Conservation (phyloP, 1,140 invertebrate genomes). For the Drosophila neocordata region DNA sequence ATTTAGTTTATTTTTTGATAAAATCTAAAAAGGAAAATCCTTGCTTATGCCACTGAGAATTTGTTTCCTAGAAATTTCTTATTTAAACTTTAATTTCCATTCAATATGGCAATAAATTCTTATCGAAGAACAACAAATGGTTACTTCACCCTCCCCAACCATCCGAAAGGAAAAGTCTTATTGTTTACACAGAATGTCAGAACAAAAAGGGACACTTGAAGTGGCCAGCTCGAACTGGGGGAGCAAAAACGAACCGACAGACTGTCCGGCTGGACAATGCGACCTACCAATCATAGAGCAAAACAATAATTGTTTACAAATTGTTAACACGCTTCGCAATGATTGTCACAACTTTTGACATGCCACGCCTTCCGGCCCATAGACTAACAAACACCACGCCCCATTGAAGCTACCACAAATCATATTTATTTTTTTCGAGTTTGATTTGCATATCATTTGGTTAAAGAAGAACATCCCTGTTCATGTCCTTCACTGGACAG, state of each 20-base stretch:
- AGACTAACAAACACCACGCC: conserved; percentile 16
- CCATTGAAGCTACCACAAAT: conserved; percentile 49
- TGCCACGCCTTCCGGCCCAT: conserved; percentile 47
- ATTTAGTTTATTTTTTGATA: no score
- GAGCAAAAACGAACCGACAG: neutral
- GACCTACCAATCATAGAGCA: conserved; percentile 73
- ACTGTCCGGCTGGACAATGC: neutral
- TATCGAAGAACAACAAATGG: neutral
- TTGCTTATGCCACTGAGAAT: no score
- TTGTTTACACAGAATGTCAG: conserved; percentile 68
- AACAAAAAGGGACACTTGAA: conserved; percentile 53
- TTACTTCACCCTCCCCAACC: neutral
- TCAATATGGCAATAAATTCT: neutral
- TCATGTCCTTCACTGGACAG: neutral
- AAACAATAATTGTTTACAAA: conserved; percentile 82
- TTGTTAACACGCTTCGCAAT: conserved; percentile 72
- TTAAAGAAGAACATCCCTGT: conserved; percentile 2
- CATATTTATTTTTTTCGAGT: conserved; percentile 54
- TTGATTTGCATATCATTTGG: conserved; percentile 80
- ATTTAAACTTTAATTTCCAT: neutral
- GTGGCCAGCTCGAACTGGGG: conserved; percentile 39
- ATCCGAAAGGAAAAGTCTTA: conserved; percentile 5
- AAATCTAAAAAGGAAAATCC: no score
- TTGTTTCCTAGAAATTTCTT: neutral
- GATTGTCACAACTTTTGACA: conserved; percentile 76